Conservation (phyloP, 2,797 vertebrate species). For the Streptopelia turtur region DNA sequence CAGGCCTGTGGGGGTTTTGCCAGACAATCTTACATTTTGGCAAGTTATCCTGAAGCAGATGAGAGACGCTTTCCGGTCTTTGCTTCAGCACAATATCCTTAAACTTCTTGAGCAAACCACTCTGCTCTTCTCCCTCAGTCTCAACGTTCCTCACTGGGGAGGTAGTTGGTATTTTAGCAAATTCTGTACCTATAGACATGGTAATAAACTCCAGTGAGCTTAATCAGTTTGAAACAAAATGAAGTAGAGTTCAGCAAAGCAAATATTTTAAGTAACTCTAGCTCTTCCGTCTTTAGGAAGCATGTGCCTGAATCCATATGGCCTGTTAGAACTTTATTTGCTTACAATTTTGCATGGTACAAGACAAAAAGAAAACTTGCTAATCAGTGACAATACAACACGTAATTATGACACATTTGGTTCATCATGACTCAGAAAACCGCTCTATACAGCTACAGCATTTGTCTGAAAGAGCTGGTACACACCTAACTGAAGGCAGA, state of each 20-base stretch:
- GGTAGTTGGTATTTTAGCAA: slow-evolving; percentile 75
- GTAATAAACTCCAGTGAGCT: not conserved
- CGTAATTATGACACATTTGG: not conserved
- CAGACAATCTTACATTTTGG: slow-evolving; percentile 82
- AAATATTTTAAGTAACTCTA: not conserved
- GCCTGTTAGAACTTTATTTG: not conserved
- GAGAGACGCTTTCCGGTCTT: slow-evolving; percentile 88
- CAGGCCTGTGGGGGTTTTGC: not conserved
- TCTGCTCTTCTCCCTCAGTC: slow-evolving; percentile 57
- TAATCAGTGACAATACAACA: not conserved
- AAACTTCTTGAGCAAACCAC: slow-evolving; percentile 83
- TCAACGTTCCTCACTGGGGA: slow-evolving; percentile 63
- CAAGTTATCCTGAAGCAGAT: slow-evolving; percentile 95
- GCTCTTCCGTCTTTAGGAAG: not conserved
- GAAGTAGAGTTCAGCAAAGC: not conserved
- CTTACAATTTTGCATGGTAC: not conserved
- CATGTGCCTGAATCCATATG: not conserved
- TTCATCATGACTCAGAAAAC: not conserved
- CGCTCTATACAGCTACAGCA: not conserved
- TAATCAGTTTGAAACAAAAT: not conserved
- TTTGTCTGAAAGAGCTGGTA: not conserved
- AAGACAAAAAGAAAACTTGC: not conserved
- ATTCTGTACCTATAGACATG: slow-evolving; percentile 74
- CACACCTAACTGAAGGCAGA: not conserved
- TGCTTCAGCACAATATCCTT: slow-evolving; percentile 86